A percentile compares a stretch with the other conserved stretches of the same genome.
Conservation (phyloP, 2,797 vertebrate genomes). For the Hydrolagus colliei region DNA sequence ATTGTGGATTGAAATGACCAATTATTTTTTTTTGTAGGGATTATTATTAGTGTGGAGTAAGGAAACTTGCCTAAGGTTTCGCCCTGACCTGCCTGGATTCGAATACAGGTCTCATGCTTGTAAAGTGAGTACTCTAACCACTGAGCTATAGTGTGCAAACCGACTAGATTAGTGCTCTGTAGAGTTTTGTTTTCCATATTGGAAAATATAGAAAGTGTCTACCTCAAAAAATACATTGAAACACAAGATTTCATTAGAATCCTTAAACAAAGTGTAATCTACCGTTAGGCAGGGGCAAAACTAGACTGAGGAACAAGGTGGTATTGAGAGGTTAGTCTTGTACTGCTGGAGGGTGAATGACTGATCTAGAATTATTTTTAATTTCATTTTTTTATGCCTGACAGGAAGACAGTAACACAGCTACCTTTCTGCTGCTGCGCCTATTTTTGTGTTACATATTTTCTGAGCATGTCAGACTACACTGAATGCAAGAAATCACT, state of each 20-base stretch:
- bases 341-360: background rate
- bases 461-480: background rate
- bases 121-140: too few species aligned
- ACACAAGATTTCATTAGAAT: background rate
- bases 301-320: background rate
- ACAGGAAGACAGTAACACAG: background rate
- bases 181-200: background rate
- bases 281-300: conserved; percentile 3
- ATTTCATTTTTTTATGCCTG: background rate
- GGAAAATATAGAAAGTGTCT: background rate
- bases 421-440: background rate
- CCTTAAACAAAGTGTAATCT: background rate
- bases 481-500: background rate
- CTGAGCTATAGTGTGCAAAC: background rate
- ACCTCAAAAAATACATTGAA: background rate
- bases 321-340: background rate
- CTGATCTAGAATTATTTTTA: background rate
- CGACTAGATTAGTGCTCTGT: background rate
- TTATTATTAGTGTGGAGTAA: too few species aligned
- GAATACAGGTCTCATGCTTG: too few species aligned
- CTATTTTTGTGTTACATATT: background rate
- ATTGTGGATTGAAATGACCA: too few species aligned
- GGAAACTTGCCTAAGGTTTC: too few species aligned
- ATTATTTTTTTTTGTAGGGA: too few species aligned
- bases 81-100: too few species aligned